These are phyloP conservation scores for Gari tellinella DNA, from an alignment of 2,888 invertebrate species.

Conservation along the genomic window DNA sequence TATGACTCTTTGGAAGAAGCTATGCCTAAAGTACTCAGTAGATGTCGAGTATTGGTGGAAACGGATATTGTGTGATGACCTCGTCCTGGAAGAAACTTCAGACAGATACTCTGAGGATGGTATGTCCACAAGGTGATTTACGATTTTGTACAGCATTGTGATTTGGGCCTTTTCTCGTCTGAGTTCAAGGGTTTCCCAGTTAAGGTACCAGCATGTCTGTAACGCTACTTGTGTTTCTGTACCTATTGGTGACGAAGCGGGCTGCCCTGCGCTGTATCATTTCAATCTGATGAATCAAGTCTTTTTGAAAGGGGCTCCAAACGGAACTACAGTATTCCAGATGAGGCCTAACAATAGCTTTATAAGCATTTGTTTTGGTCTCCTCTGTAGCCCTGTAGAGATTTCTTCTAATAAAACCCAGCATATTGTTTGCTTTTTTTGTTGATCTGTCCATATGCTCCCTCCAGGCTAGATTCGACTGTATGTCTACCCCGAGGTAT, in stretches of 20 bases:
- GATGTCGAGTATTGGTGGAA: background rate
- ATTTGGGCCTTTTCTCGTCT: slow-evolving; percentile 1
- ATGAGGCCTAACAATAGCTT: slow-evolving; percentile 11
- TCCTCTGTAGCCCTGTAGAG: slow-evolving; percentile 3
- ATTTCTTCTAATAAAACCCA: slow-evolving; percentile 15
- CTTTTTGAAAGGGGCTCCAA: slow-evolving; percentile 9
- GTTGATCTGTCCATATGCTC: slow-evolving; percentile 17
- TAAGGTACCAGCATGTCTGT: slow-evolving; percentile 2
- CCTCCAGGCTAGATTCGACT: slow-evolving; percentile 15
- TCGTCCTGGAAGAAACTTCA: background rate
- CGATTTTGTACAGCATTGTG: slow-evolving; percentile 8
- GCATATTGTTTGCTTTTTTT: slow-evolving; percentile 24
- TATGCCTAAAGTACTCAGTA: slow-evolving; percentile 10
- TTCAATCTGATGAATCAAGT: slow-evolving; percentile 6
- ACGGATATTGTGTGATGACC: background rate
- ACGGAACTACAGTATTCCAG: slow-evolving; percentile 6
- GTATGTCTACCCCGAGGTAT: slow-evolving; percentile 23
- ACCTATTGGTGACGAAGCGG: slow-evolving; percentile 3
- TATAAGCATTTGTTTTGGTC: slow-evolving; percentile 13
- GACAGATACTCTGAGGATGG: background rate
- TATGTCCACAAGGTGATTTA: slow-evolving; percentile 23
- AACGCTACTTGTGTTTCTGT: slow-evolving; percentile 24
- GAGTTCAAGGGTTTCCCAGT: slow-evolving; percentile 11
- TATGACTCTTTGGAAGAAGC: slow-evolving; percentile 14
- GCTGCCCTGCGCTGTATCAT: slow-evolving; percentile 17